Evolutionary conservation across 2,113 vertebrate species (phyloP).

Genomic region (Lampris megalopsis): DNA sequence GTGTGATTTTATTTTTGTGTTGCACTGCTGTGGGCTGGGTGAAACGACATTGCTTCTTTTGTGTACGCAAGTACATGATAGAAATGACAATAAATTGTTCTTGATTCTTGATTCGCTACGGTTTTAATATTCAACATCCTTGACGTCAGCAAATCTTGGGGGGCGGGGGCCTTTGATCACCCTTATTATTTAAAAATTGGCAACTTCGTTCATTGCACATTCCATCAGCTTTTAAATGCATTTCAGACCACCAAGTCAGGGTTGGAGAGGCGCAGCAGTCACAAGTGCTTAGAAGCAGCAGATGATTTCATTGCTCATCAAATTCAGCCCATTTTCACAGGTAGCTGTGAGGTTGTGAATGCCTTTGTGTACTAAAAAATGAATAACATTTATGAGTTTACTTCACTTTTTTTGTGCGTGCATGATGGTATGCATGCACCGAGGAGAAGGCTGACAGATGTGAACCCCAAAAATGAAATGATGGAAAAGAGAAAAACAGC

Average conservation of each 20-base stretch:
- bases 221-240: slow-evolving; percentile 43
- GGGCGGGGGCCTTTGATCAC: neutral
- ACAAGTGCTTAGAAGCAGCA: slow-evolving; percentile 14
- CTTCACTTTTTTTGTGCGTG: slow-evolving; percentile 8
- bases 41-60: too few relatives aligned
- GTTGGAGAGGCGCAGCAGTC: slow-evolving; percentile 37
- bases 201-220: slow-evolving; percentile 42
- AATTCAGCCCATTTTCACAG: slow-evolving; percentile 16
- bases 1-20: too few relatives aligned
- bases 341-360: slow-evolving; percentile 27
- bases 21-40: too few relatives aligned
- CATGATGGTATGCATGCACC: slow-evolving; percentile 6
- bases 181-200: slow-evolving; percentile 14
- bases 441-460: neutral
- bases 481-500: slow-evolving; percentile 18
- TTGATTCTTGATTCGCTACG: too few relatives aligned
- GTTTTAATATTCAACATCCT: neutral
- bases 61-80: too few relatives aligned
- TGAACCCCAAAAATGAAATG: slow-evolving; percentile 35
- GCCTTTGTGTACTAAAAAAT: slow-evolving; percentile 40
- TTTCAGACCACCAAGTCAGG: slow-evolving; percentile 22
- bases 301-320: slow-evolving; percentile 40
- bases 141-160: neutral
- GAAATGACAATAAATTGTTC: too few relatives aligned
- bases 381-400: slow-evolving; percentile 33